Evolutionary conservation across 92 coral and sea anemone species (phyloP), one percentile per base, ranked within the genome.

Genomic region (Actinernus sp.): DNA sequence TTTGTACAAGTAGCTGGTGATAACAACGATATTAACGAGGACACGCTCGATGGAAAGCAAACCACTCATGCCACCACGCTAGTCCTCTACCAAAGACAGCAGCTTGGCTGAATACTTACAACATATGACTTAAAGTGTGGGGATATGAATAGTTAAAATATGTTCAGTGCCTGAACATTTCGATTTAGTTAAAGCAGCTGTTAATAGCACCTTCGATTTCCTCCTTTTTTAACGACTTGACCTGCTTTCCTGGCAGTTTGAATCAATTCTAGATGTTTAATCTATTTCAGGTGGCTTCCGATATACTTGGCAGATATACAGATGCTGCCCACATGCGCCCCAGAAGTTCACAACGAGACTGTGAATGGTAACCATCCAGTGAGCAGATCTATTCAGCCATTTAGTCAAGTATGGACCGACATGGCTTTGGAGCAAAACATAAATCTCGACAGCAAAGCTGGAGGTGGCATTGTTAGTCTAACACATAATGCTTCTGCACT

Each of bases 371-470:
- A 83, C 58, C 89, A 83, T 58, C 18, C 84, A 7, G 56, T 83
- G 4, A 64, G 66, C 29, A 62, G 84, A 27, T 66, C 84, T 20
- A 22, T 23, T 26, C 83, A 80, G 25, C 83, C 88, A 33, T 86
- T 86, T 44, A 26, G 73, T 55, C 89, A 83, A 43, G 83, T 82
- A 28, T 82, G 88, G 88, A 66, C 83, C 19, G 83, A 73, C 50
- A 78, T 78, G 85, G 93, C 92, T 8, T 49, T 86, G 9, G 87
- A 86, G 30, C 92, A 86, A 48, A 76, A 45, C 56, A 73, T 83
- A 27, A 88, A 88, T 55, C 78, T 63, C 65, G 95, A 88, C 78
- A 69, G 87, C 44, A 88, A 88, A 67, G 28, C 82, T 29, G 64
- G 50, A 33, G 87, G 89, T 31, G 90, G 86, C 4, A 68, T 85